Conservation (phyloP, 2,113 vertebrate genomes). For the Ornithorhynchus anatinus region DNA sequence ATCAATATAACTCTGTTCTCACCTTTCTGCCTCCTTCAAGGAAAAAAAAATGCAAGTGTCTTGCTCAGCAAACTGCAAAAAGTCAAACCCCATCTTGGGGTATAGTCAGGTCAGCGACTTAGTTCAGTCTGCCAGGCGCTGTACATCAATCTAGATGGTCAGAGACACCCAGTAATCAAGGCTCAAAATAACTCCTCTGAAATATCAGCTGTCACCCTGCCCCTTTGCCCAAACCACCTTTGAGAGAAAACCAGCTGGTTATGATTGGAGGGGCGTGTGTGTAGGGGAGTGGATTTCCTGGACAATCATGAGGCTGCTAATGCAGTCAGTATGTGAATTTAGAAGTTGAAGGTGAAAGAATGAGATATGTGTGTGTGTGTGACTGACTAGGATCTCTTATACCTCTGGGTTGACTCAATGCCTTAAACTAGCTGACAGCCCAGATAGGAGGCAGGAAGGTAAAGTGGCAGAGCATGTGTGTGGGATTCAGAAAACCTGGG, state of each 20-base stretch:
- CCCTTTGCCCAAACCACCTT: slow-evolving; percentile 7
- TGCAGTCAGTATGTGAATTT: not conserved
- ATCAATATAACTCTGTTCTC: no score
- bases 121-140: slow-evolving; percentile 21
- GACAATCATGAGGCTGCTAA: not conserved
- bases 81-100: not conserved
- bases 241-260: not conserved
- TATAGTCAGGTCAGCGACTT: not conserved
- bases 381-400: not conserved
- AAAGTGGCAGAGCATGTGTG: no score
- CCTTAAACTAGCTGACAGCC: not conserved
- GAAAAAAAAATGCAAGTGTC: not conserved
- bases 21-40: not conserved
- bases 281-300: not conserved
- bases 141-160: slow-evolving; percentile 14
- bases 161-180: not conserved
- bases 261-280: not conserved
- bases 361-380: not conserved
- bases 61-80: not conserved
- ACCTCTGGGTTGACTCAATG: not conserved
- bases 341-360: not conserved
- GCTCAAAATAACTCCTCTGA: slow-evolving; percentile 37
- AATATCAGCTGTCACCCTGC: not conserved
- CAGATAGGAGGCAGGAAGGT: not conserved
- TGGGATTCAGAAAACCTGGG: no score